A percentile compares a stretch with the other conserved stretches of the same genome.
Conservation (phyloP, 2,888 invertebrate genomes). For the Sclerodermus sp. region DNA sequence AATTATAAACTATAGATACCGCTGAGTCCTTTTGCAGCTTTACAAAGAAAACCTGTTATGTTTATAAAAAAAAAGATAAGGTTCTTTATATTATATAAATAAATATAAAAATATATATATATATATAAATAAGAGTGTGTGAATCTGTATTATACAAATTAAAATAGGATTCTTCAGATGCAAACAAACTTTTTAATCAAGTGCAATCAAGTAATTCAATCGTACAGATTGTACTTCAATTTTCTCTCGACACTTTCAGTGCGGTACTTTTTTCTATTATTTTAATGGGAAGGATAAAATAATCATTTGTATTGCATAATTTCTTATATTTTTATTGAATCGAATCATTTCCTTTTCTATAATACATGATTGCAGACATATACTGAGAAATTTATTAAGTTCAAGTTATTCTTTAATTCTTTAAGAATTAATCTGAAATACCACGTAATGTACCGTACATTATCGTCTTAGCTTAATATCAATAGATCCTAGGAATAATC, state of each 20-base stretch:
- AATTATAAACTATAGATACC: constrained; percentile 5
- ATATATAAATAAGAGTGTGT: constrained; percentile 6
- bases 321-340: constrained; percentile 51
- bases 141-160: not conserved
- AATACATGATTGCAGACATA: constrained; percentile 54
- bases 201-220: constrained; percentile 12
- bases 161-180: not conserved
- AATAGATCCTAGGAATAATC: constrained; percentile 44
- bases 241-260: not conserved
- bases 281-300: constrained; percentile 8
- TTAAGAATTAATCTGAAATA: constrained; percentile 48
- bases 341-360: constrained; percentile 48
- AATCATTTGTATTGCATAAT: constrained; percentile 13
- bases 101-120: constrained; percentile 23
- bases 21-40: constrained; percentile 34
- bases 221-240: not conserved
- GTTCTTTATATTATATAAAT: constrained; percentile 41
- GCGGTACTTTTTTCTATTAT: too few species aligned
- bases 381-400: constrained; percentile 50
- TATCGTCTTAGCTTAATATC: constrained; percentile 45
- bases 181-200: constrained; percentile 6
- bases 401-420: constrained; percentile 47
- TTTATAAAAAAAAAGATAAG: constrained; percentile 30
- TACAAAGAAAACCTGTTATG: constrained; percentile 36
- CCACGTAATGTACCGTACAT: constrained; percentile 41